Base-by-base conservation (phyloP, 1,140 invertebrate genomes). In the Hermatobates lingyangjiaoensis region DNA sequence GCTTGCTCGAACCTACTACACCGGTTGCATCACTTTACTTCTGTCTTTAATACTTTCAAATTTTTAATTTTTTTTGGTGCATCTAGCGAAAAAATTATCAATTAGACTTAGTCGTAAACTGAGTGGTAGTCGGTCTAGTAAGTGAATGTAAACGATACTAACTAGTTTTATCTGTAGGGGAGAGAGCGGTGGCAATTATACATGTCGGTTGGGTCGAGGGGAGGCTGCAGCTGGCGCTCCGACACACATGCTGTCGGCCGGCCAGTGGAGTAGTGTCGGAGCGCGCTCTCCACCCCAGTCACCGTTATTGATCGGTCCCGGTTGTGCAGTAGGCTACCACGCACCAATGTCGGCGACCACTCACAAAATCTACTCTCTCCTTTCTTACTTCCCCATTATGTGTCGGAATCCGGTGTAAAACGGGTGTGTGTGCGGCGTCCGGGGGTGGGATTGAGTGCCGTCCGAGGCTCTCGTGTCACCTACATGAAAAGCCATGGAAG, bases 401-500 rank as follows among this genome's bases (percentile, higher is more conserved):
- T 46, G 53, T 23, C 39, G 51, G 45, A 47, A 20, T 30, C 38
- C 39, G 39, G 50, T 48, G 20, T 40, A 39, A 45, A 46, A 20
- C 25, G 42, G 34, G 53, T 45, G 38, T 27, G 39, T 45, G 34
- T 54, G 53, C 51, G 47, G 18, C 28, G 23, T 27, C 26, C 50
- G 47, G 44, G 47, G 39, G 44, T 48, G 42, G 46, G 39, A n/a
- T 28, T 26, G 40, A 42, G 53, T 50, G 53, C 48, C 53, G 53
- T 34, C 39, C 27, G 49, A 42, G 53, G 53, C 53, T 51, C 25
- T 42, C 27, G 15, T 23, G 24, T 51, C 34, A 30, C 38, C 49
- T 54, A 48, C 49, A 54, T 54, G 53, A 54, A 47, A 54, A 47
- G 45, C 53, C 53, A 54, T 54, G 53, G 53, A 54, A 47, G 49